Evolutionary conservation across 1,140 invertebrate genomes (phyloP).

Genomic region (Dinoponera quadriceps): DNA sequence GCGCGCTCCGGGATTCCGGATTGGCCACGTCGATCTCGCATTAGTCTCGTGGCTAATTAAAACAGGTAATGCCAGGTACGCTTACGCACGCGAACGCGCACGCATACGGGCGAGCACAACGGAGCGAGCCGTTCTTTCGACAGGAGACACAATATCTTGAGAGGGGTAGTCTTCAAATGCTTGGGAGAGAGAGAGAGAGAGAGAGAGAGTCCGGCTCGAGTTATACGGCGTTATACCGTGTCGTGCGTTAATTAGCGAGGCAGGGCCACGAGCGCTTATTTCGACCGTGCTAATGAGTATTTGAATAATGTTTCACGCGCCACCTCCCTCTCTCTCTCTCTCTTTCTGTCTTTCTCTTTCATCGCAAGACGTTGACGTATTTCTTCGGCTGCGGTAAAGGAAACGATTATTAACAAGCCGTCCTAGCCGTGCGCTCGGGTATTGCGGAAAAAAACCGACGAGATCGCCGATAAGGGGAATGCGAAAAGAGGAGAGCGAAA

Average conservation of each 20-base stretch:
- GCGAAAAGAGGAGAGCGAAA: neutral
- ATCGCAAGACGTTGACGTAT: constrained; percentile 62
- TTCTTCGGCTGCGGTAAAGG: constrained; percentile 79
- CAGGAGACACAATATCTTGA: constrained; percentile 38
- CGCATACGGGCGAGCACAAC: neutral
- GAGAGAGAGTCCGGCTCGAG: neutral
- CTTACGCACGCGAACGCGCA: constrained; percentile 23
- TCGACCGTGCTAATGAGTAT: constrained; percentile 82
- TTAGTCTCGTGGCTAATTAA: constrained; percentile 75
- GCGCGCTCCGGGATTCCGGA: constrained; percentile 62
- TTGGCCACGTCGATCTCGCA: constrained; percentile 73
- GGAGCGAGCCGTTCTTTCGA: constrained; percentile 13
- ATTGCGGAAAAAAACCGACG: constrained; percentile 29
- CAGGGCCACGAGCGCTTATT: constrained; percentile 79
- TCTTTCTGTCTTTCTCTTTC: no score
- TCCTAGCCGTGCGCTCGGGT: constrained; percentile 36
- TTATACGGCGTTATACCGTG: constrained; percentile 65
- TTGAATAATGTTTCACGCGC: constrained; percentile 81
- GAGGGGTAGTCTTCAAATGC: constrained; percentile 12
- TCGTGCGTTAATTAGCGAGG: constrained; percentile 81
- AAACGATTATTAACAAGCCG: constrained; percentile 77
- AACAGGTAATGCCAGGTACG: constrained; percentile 70
- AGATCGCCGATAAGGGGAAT: neutral
- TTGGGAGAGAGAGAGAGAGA: neutral
- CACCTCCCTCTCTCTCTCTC: constrained; percentile 40